These are phyloP conservation scores for Discoglossus pictus DNA, from an alignment of 2,797 vertebrate species.

Conservation along the genomic window DNA sequence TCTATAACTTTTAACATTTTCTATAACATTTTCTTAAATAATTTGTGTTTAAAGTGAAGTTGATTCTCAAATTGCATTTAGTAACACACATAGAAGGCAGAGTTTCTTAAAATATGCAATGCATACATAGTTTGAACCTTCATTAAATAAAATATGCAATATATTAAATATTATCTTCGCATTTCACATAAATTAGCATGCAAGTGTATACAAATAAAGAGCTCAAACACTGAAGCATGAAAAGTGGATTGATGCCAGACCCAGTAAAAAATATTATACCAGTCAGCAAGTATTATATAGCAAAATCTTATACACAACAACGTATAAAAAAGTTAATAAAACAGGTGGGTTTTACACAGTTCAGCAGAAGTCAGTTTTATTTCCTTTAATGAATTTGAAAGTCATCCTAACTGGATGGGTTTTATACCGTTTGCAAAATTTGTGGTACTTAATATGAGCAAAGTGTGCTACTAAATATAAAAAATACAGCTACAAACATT, in stretches of 20 bases:
- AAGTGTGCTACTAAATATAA: slow-evolving; percentile 16
- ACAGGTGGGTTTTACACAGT: slow-evolving; percentile 1
- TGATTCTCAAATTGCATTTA: no score
- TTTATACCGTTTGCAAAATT: slow-evolving; percentile 27
- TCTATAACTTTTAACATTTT: no score
- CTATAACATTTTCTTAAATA: no score
- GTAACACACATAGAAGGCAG: no score
- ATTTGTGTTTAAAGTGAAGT: no score
- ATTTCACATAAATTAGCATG: no score
- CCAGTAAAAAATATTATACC: not conserved
- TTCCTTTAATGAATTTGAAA: slow-evolving; percentile 28
- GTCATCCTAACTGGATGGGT: slow-evolving; percentile 6
- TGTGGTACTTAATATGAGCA: slow-evolving; percentile 24
- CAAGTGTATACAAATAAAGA: no score
- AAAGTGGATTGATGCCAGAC: not conserved
- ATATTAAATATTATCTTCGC: no score
- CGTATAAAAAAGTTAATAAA: slow-evolving; percentile 16
- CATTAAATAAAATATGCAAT: no score
- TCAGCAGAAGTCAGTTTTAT: slow-evolving; percentile 26
- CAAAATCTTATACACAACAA: not conserved
- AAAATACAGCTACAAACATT: slow-evolving; percentile 30
- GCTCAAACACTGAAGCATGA: no score
- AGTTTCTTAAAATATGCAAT: no score
- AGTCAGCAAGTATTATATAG: not conserved
- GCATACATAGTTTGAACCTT: no score